These are phyloP conservation scores for Palythoa heliodiscus DNA, from an alignment of 92 coral and sea anemone species.

Conservation along the genomic window DNA sequence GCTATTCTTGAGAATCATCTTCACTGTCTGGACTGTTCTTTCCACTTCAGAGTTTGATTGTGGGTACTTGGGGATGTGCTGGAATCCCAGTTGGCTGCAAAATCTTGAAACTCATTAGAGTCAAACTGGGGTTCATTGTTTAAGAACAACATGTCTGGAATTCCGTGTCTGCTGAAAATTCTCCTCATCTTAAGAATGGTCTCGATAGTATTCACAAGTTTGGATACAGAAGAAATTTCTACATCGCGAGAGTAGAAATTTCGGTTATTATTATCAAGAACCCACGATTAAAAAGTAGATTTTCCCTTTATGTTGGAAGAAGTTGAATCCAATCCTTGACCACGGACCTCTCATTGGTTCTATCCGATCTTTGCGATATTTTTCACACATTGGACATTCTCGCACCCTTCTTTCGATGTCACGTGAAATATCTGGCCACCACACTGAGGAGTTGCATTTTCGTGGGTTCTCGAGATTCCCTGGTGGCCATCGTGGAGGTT, in stretches of 20 bases:
- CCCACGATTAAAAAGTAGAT: conserved; percentile 2
- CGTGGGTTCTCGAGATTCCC: conserved; percentile 29
- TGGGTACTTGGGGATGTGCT: conserved; percentile 49
- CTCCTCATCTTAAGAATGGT: conserved; percentile 39
- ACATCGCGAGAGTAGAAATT: conserved; percentile 36
- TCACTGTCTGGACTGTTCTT: conserved; percentile 55
- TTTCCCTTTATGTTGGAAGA: conserved; percentile 33
- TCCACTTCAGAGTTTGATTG: conserved; percentile 56
- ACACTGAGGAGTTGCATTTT: conserved; percentile 45
- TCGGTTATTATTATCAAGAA: not conserved
- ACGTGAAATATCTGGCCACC: conserved; percentile 33
- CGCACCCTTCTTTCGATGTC: conserved; percentile 28
- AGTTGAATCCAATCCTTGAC: conserved; percentile 35
- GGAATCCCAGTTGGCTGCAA: conserved; percentile 39
- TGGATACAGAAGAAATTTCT: not conserved
- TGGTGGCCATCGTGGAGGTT: conserved; percentile 40
- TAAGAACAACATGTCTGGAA: conserved; percentile 44
- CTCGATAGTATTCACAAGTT: conserved; percentile 41
- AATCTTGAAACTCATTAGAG: conserved; percentile 37
- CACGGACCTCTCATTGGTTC: conserved; percentile 39
- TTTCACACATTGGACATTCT: conserved; percentile 36
- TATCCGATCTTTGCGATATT: conserved; percentile 22
- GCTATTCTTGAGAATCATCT: conserved; percentile 43
- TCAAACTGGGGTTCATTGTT: conserved; percentile 54
- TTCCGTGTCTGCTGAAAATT: conserved; percentile 53